Evolutionary conservation across 2,113 vertebrate genomes (phyloP), one percentile per base, ranked within the genome.

Genomic region (Phyllostomus hastatus): DNA sequence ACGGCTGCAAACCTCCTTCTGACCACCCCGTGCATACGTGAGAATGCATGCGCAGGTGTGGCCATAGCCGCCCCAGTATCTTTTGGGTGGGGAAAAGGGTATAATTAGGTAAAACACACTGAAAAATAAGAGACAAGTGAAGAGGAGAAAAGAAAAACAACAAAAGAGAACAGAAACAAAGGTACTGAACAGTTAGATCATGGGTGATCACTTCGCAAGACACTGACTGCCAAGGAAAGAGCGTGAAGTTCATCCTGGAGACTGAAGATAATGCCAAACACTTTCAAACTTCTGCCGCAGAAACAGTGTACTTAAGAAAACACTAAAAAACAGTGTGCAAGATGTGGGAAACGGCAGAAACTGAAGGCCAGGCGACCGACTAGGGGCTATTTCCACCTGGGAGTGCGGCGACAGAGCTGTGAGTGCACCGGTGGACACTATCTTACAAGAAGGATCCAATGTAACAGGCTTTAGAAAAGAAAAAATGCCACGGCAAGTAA

Each of bases 31-130:
- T 0, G n/a, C 6, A n/a, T 6, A 28, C 1, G 20, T 7, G 7
- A 14, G 26, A 43, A 3, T 54, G 24, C n/a, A 28, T 64, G 10
- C 4, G 6, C 12, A 16, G 0, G 1, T 15, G 52, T 3, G 4
- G 10, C 57, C 35, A 3, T 5, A 73, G 48, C 46, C 19, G 54
- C 12, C 1, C 48, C 4, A 64, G 72, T 48, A 46, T 73, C 31
- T 78, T 70, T 12, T 33, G 33, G 73, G 33, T 35, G 17, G 38
- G 6, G 33, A 67, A 12, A 75, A 82, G 2, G 38, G 22, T 38
- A 38, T 10, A 28, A 48, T 79, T 31, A 64, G 50, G 72, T 17
- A 28, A 87, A 24, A 73, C 4, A 31, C 31, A 28, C 31, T 33
- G 41, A 46, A 43, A 35, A 83, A 83, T 50, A 46, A 69, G 73